phyloP scores from a whole-genome alignment of 1,140 invertebrate species.

The Lordiphosa clarofinis region DNA sequence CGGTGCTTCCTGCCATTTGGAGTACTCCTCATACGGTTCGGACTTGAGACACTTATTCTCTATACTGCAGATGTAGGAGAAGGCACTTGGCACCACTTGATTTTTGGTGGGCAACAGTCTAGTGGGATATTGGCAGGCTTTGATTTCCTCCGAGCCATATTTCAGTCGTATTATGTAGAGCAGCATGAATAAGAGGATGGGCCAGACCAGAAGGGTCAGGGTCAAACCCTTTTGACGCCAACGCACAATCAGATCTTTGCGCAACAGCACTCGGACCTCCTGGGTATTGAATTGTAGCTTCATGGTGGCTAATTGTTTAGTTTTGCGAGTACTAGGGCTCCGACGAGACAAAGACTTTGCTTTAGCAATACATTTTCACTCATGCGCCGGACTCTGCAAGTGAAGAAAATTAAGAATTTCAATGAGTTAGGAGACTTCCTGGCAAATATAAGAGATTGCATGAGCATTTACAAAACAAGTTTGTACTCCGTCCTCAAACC shows the following conservation, averaged over 20 bases:
- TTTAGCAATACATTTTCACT: too few relatives aligned
- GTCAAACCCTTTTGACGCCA: constrained; percentile 71
- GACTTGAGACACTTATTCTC: constrained; percentile 83
- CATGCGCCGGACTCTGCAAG: too few relatives aligned
- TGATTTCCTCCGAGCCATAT: constrained; percentile 57
- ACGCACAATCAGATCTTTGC: constrained; percentile 72
- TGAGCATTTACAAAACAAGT: too few relatives aligned
- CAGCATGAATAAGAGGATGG: constrained; percentile 65
- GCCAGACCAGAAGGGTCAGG: constrained; percentile 58
- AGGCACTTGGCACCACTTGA: constrained; percentile 83
- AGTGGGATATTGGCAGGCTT: constrained; percentile 82
- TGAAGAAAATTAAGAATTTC: too few relatives aligned
- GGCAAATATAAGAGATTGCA: too few relatives aligned
- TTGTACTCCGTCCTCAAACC: too few relatives aligned
- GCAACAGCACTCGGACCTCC: constrained; percentile 69
- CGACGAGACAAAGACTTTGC: too few relatives aligned
- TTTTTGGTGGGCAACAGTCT: constrained; percentile 82
- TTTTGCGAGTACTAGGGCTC: not conserved
- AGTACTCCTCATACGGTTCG: constrained; percentile 82
- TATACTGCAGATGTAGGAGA: constrained; percentile 84
- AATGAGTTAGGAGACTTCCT: too few relatives aligned
- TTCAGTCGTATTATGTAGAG: constrained; percentile 72
- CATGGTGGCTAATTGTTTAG: not conserved
- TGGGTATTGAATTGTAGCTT: constrained; percentile 48
- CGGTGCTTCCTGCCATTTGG: constrained; percentile 83